Conservation (phyloP, 2,113 vertebrate genomes). For the Hiodon tergisus region DNA sequence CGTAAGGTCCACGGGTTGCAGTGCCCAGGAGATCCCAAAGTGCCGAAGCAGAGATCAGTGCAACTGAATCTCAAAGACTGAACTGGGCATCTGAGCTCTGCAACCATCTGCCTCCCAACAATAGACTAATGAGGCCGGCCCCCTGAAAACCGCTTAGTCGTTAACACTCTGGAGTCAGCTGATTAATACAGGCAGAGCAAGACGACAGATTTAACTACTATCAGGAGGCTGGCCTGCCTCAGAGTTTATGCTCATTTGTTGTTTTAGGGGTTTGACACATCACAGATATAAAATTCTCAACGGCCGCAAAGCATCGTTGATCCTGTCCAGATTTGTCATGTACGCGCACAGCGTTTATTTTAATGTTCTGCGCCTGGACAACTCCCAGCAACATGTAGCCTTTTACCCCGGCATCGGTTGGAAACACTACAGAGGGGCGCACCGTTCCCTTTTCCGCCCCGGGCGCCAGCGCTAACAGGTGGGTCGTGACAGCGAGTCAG, state of each 20-base stretch:
- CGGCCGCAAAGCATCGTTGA: too few species aligned
- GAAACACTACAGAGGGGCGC: background rate
- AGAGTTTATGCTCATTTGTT: too few species aligned
- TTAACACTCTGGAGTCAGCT: background rate
- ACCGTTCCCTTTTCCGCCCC: too few species aligned
- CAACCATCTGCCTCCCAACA: background rate
- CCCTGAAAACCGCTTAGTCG: background rate
- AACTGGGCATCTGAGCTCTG: slow-evolving; percentile 10
- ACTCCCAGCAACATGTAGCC: background rate
- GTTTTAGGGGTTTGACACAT: too few species aligned
- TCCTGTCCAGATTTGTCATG: too few species aligned
- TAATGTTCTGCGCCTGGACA: too few species aligned
- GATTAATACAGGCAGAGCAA: background rate
- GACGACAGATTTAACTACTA: background rate
- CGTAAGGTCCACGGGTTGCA: background rate
- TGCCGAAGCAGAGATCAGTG: background rate
- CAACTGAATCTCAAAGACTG: background rate
- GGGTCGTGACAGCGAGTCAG: slow-evolving; percentile 22
- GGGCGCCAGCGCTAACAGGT: slow-evolving; percentile 6
- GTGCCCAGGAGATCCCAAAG: background rate
- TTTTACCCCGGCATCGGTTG: too few species aligned
- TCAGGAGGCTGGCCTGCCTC: too few species aligned
- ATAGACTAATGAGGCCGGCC: background rate
- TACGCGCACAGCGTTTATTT: too few species aligned
- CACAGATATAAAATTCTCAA: too few species aligned